These are phyloP conservation scores for Drosophila prosaltans DNA, from an alignment of 1,140 invertebrate genomes.

Conservation along the genomic window DNA sequence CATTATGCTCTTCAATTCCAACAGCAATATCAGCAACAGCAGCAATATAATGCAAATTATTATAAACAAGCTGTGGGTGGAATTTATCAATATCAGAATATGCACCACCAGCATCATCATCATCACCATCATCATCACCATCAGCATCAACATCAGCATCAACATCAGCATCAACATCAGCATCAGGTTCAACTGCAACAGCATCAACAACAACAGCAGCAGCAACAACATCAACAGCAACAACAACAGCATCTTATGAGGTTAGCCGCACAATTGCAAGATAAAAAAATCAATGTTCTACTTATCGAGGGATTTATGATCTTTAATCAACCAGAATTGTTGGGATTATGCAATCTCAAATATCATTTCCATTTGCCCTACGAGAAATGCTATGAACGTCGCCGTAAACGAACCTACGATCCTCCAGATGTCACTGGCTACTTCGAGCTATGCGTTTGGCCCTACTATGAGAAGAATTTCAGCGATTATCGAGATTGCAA, in stretches of 20 bases:
- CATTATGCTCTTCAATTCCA: conserved; percentile 71
- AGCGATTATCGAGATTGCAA: conserved; percentile 75
- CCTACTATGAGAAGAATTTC: conserved; percentile 85
- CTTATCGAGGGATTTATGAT: conserved; percentile 91
- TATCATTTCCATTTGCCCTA: conserved; percentile 89
- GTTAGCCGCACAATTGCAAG: conserved; percentile 59
- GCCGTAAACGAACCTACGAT: conserved; percentile 87
- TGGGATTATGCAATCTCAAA: conserved; percentile 87
- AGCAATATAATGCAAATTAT: conserved; percentile 52
- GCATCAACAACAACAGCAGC: conserved; percentile 45
- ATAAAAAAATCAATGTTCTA: conserved; percentile 85
- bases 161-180: conserved; percentile 46
- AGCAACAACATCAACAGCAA: conserved; percentile 30
- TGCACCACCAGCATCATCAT: conserved; percentile 36
- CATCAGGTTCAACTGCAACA: conserved; percentile 42
- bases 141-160: conserved; percentile 13
- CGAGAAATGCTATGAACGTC: conserved; percentile 86
- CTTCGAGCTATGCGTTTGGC: conserved; percentile 91
- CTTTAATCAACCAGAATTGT: conserved; percentile 87
- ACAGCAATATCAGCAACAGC: conserved; percentile 65
- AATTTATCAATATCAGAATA: conserved; percentile 35
- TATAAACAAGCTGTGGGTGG: conserved; percentile 33
- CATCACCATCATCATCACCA: conserved; percentile 43
- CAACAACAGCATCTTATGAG: conserved; percentile 62
- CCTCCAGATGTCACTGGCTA: conserved; percentile 91